phyloP scores from a whole-genome alignment of 2,797 vertebrate genomes.

The Tragelaphus eurycerus region DNA sequence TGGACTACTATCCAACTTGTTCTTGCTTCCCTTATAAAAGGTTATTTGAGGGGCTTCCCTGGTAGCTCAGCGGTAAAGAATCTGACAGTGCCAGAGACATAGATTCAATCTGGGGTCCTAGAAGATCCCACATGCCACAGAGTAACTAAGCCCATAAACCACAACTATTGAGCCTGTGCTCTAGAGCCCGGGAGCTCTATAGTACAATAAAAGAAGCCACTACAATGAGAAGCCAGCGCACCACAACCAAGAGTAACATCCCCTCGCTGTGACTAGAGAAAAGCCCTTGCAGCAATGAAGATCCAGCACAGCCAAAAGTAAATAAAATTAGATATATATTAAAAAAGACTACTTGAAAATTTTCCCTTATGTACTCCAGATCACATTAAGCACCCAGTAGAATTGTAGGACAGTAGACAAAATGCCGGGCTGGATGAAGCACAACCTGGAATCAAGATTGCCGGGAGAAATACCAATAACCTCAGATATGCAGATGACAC shows the following conservation, averaged over 20 bases:
- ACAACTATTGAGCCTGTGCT: neutral
- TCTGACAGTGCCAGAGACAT: neutral
- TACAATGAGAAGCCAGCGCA: neutral
- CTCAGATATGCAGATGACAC: neutral
- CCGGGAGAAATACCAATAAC: neutral
- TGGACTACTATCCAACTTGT: neutral
- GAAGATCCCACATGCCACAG: neutral
- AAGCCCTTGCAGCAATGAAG: neutral
- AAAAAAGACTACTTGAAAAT: neutral
- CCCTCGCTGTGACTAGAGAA: neutral
- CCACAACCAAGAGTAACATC: neutral
- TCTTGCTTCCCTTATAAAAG: neutral
- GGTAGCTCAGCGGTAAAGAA: neutral
- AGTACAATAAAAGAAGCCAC: neutral
- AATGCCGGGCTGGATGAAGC: neutral
- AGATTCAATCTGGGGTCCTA: neutral
- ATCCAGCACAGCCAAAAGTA: neutral
- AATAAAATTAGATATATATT: neutral
- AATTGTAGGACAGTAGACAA: neutral
- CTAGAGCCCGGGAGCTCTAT: fast-evolving
- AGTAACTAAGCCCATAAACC: neutral
- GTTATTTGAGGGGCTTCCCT: neutral
- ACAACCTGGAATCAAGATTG: neutral
- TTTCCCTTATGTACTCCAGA: neutral
- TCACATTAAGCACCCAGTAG: neutral